phyloP scores from a whole-genome alignment of 2,113 vertebrate genomes.

The Hyaena hyaena region DNA sequence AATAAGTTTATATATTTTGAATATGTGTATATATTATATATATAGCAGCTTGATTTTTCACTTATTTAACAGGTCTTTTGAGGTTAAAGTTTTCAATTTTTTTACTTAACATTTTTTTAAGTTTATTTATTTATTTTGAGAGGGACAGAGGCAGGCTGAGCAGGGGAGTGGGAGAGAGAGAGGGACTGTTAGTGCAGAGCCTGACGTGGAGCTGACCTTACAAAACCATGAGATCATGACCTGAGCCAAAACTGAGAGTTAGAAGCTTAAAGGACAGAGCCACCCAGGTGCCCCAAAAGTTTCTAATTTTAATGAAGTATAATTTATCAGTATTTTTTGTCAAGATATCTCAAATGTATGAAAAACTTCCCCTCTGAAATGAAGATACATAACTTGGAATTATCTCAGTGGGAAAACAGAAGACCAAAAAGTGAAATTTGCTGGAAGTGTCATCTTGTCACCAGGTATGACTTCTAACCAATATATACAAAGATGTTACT shows the following conservation, averaged over 20 bases:
- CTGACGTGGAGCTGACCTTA: too few relatives aligned
- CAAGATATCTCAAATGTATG: neutral
- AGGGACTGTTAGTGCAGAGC: too few relatives aligned
- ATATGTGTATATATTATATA: neutral
- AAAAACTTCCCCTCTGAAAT: neutral
- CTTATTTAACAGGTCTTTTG: neutral
- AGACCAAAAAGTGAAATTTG: constrained; percentile 12
- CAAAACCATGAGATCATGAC: too few relatives aligned
- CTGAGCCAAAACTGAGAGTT: too few relatives aligned
- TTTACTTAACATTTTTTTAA: too few relatives aligned
- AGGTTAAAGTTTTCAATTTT: neutral
- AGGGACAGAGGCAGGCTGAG: too few relatives aligned
- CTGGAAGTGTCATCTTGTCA: neutral
- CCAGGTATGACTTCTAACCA: neutral
- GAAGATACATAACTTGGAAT: neutral
- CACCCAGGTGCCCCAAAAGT: neutral
- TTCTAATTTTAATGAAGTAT: neutral
- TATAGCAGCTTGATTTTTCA: neutral
- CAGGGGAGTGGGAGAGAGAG: too few relatives aligned
- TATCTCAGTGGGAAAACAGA: neutral
- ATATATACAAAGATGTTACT: neutral
- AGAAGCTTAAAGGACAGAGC: too few relatives aligned
- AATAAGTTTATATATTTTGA: neutral
- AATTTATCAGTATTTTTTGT: neutral
- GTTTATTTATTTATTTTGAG: too few relatives aligned